phyloP scores from a whole-genome alignment of 37 sponge, comb jelly and placozoan genomes.

The Dysidea cf. avara region DNA sequence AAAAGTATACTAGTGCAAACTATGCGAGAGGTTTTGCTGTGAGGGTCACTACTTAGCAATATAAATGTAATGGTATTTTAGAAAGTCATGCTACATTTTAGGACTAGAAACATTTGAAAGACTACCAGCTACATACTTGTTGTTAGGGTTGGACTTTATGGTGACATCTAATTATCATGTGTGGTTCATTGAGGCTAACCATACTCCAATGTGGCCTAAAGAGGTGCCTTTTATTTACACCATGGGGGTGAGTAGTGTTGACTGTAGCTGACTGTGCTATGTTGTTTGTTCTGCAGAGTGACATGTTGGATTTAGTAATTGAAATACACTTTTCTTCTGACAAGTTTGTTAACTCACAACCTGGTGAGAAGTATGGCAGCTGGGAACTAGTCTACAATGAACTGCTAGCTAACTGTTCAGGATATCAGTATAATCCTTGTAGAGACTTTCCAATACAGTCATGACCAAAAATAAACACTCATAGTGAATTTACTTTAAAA shows the following conservation, averaged over 20 bases:
- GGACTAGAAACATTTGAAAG: too few relatives aligned
- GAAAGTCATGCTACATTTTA: too few relatives aligned
- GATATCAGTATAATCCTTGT: conserved; percentile 60
- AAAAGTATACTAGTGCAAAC: too few relatives aligned
- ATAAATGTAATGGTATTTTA: too few relatives aligned
- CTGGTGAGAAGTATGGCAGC: conserved; percentile 38
- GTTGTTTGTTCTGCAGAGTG: conserved; percentile 29
- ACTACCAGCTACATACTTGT: conserved; percentile 57
- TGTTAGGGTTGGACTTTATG: conserved; percentile 83
- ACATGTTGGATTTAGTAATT: conserved; percentile 72
- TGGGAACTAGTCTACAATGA: conserved; percentile 74
- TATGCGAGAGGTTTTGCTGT: too few relatives aligned
- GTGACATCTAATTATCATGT: conserved; percentile 52
- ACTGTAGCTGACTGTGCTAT: not conserved
- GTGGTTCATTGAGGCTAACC: conserved; percentile 86
- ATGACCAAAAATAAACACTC: too few relatives aligned
- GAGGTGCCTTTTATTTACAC: conserved; percentile 25
- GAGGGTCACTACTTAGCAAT: too few relatives aligned
- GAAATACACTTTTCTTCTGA: conserved; percentile 29
- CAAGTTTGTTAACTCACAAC: conserved; percentile 17
- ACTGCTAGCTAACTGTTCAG: conserved; percentile 33
- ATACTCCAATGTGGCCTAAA: conserved; percentile 82
- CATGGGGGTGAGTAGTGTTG: conserved; percentile 48
- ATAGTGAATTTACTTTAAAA: too few relatives aligned
- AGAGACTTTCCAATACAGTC: conserved; percentile 39